These are phyloP conservation scores for Ptychoptera albimana DNA, from an alignment of 2,888 invertebrate genomes.

Conservation along the genomic window DNA sequence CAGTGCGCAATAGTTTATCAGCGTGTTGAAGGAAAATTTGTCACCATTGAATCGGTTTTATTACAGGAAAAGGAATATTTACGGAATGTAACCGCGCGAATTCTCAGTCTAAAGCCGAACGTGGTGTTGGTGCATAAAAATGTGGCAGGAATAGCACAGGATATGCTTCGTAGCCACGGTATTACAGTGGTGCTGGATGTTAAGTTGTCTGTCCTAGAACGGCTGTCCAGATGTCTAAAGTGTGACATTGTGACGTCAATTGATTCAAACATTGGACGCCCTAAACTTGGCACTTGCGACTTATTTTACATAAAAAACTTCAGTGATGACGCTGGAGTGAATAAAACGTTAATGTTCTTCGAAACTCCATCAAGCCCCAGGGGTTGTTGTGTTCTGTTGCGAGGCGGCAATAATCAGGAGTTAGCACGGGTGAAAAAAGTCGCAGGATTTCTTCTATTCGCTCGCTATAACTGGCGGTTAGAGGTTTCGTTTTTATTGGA, in stretches of 20 bases:
- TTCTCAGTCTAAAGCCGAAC: slow-evolving; percentile 67
- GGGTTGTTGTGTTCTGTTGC: slow-evolving; percentile 73
- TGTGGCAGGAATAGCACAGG: slow-evolving; percentile 75
- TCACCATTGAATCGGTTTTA: slow-evolving; percentile 85
- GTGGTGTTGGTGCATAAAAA: slow-evolving; percentile 82
- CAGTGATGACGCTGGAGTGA: slow-evolving; percentile 36
- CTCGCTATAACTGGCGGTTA: slow-evolving; percentile 79
- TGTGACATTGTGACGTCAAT: slow-evolving; percentile 77
- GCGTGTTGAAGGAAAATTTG: slow-evolving; percentile 79
- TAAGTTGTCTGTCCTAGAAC: slow-evolving; percentile 62
- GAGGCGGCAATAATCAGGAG: slow-evolving; percentile 67
- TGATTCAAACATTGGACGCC: slow-evolving; percentile 70
- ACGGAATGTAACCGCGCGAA: slow-evolving; percentile 69
- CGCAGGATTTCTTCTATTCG: slow-evolving; percentile 62
- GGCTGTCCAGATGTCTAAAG: slow-evolving; percentile 60
- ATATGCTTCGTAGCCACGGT: slow-evolving; percentile 58
- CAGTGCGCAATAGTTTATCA: slow-evolving; percentile 90
- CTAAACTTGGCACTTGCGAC: slow-evolving; percentile 69
- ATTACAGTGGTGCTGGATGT: slow-evolving; percentile 83
- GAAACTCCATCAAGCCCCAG: slow-evolving; percentile 75
- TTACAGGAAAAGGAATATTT: slow-evolving; percentile 85
- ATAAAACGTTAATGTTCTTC: slow-evolving; percentile 84
- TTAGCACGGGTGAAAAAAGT: slow-evolving; percentile 70
- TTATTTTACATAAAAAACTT: slow-evolving; percentile 57
- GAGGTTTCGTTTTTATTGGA: slow-evolving; percentile 84